A percentile compares a stretch with the other conserved stretches of the same genome.
Conservation (phyloP, 2,113 vertebrate genomes). For the Choloepus hoffmanni region DNA sequence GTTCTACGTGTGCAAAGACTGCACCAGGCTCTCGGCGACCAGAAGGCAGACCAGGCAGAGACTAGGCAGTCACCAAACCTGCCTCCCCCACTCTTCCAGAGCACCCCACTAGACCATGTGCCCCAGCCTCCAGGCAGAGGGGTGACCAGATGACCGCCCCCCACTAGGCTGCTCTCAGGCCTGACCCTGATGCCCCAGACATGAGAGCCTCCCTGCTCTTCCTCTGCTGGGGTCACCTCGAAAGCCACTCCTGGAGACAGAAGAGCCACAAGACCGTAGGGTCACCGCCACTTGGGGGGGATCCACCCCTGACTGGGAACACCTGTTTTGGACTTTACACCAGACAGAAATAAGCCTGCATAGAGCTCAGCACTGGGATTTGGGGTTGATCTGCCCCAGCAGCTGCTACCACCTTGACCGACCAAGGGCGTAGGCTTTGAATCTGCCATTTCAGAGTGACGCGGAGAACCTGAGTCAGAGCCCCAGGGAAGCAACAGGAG, state of each 20-base stretch:
- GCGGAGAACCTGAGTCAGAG: not conserved
- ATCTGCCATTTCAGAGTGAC: not conserved
- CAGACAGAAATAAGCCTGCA: not conserved
- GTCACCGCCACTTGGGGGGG: not conserved
- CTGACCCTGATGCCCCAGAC: not conserved
- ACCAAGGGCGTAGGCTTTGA: not conserved
- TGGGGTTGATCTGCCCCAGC: not conserved
- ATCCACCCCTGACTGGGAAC: not conserved
- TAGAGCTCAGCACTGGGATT: not conserved
- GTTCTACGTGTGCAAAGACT: not conserved
- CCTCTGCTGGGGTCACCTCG: not conserved
- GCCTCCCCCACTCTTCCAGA: not conserved
- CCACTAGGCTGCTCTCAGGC: not conserved
- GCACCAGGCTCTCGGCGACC: not conserved
- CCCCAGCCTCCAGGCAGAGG: not conserved
- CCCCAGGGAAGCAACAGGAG: not conserved
- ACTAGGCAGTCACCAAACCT: not conserved
- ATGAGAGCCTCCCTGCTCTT: not conserved
- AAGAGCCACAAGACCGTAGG: not conserved
- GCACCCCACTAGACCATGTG: fast-evolving
- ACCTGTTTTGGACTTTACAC: fast-evolving
- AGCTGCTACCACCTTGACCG: not conserved
- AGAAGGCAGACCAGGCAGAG: not conserved
- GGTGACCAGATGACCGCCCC: no score
- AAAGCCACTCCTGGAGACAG: not conserved